phyloP scores from a whole-genome alignment of 2,888 invertebrate genomes.

The Dromius quadrimaculatus region DNA sequence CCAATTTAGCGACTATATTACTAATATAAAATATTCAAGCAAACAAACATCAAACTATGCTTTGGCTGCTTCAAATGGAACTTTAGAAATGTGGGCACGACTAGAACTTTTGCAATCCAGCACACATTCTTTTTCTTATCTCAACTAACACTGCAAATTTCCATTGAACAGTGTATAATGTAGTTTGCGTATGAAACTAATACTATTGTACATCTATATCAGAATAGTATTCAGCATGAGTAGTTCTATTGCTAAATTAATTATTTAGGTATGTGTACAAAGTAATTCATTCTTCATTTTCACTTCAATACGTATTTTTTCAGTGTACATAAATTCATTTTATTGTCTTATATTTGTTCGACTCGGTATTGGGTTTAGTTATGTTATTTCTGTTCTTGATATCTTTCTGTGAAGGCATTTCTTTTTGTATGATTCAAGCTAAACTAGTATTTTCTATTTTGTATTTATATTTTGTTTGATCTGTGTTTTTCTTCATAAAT shows the following conservation, averaged over 20 bases:
- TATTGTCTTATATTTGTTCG: slow-evolving; percentile 32
- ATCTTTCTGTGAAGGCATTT: slow-evolving; percentile 28
- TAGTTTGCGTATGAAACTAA: too few relatives aligned
- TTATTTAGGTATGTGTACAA: slow-evolving; percentile 6
- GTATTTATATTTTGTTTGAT: slow-evolving; percentile 1
- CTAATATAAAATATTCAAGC: too few relatives aligned
- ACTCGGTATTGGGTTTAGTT: slow-evolving; percentile 43
- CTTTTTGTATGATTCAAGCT: background rate
- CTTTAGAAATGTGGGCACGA: too few relatives aligned
- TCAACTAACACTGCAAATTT: too few relatives aligned
- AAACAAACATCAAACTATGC: too few relatives aligned
- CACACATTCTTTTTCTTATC: too few relatives aligned
- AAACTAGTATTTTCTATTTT: background rate
- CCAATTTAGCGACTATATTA: too few relatives aligned
- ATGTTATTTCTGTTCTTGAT: slow-evolving; percentile 47
- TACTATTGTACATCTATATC: too few relatives aligned
- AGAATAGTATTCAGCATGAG: slow-evolving; percentile 2
- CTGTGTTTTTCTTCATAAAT: background rate
- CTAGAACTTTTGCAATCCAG: too few relatives aligned
- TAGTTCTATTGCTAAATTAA: background rate
- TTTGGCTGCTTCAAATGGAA: too few relatives aligned
- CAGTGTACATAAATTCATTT: slow-evolving; percentile 22
- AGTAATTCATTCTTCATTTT: background rate
- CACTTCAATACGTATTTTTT: background rate
- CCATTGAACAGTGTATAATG: too few relatives aligned